Conservation (phyloP, 2,797 vertebrate species). For the Phataginus tricuspis region DNA sequence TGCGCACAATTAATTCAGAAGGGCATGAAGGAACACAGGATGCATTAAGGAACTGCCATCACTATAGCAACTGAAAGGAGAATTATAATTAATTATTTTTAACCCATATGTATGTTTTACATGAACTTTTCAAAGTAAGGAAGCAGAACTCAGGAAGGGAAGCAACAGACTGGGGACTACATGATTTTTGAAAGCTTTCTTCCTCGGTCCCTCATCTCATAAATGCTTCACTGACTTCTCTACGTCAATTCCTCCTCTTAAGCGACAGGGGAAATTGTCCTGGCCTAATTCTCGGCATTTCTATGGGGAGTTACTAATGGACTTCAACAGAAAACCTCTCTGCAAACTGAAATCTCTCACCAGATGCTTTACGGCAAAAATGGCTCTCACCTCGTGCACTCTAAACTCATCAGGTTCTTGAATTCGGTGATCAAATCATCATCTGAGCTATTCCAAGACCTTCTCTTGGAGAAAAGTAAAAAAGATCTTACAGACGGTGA, state of each 20-base stretch:
- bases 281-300: not conserved
- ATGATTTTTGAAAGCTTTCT: conserved; percentile 1
- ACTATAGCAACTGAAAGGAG: conserved; percentile 65
- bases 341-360: not conserved
- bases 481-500: not conserved
- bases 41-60: conserved; percentile 47
- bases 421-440: conserved; percentile 30
- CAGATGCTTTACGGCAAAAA: conserved; percentile 36
- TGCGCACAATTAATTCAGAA: conserved; percentile 58
- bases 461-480: not conserved
- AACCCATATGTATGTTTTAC: conserved; percentile 66
- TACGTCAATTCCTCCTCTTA: not conserved
- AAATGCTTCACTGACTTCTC: not conserved
- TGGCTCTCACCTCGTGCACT: not conserved
- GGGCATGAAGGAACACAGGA: conserved; percentile 21
- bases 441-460: conserved; percentile 49
- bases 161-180: not conserved
- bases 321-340: not conserved
- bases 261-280: not conserved
- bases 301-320: conserved; percentile 17
- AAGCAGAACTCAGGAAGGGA: conserved; percentile 28
- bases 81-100: conserved; percentile 75
- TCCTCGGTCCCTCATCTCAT: not conserved
- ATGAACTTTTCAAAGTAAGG: conserved; percentile 45
- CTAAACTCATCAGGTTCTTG: conserved; percentile 33